Base-by-base conservation (phyloP, 2,888 invertebrate species). In the Nyleta sp. region DNA sequence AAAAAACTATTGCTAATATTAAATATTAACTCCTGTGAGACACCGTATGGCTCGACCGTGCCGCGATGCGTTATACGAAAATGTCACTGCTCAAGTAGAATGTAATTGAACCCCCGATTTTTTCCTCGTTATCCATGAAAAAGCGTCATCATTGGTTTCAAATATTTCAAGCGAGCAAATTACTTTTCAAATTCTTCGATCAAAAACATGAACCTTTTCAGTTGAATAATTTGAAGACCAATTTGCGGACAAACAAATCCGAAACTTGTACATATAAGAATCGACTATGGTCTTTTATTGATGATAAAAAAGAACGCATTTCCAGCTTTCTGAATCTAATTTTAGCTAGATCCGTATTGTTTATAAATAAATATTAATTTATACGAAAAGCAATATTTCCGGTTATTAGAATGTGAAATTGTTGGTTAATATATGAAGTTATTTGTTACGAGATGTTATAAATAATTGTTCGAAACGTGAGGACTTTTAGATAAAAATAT, bases 1-100 rank as follows among this genome's bases (percentile, higher is more conserved):
- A 80, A 50, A 57, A 65, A 71, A 72, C 52, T 71, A 77, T 59
- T 75, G 77, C 52, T 72, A 71, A 78, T 74, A 72, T 65, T 59
- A 74, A 78, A 72, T 62, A 74, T 71, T 76, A 78, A 82, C 52
- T 81, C 68, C 67, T 78, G 80, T 77, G 78, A 80, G 68, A 81
- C 38, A 76, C 64, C 65, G 74, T 74, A 73, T 76, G 72, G 78
- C 68, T 76, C 76, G 71, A 80, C 31, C 78, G 62, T 78, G 78
- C 75, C 79, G 59, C 68, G 79, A 73, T 68, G 55, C 57, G 72
- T 75, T 76, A 57, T 78, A 78, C 50, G 68, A 78, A 68, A 73
- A 68, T 64, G 62, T 78, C 62, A 68, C 55, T 68, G 78, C 72
- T 78, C 73, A 78, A 78, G 52, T 78, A 78, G 78, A 73, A 64